phyloP scores from a whole-genome alignment of 2,888 invertebrate genomes.

The Sycophila texana region DNA sequence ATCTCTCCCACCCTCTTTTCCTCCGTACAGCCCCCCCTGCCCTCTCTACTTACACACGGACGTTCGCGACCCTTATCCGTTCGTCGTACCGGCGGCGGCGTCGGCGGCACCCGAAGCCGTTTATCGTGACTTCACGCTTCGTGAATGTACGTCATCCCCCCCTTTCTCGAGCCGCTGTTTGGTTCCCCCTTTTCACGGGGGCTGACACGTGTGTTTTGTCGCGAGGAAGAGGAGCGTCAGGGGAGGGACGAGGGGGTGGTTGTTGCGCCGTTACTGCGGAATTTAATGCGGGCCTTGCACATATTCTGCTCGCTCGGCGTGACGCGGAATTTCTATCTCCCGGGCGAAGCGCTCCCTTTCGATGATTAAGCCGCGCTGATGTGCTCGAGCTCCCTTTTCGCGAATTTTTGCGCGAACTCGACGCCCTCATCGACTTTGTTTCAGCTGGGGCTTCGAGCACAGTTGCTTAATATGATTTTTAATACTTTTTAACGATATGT shows the following conservation, averaged over 20 bases:
- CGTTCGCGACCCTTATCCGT: slow-evolving; percentile 43
- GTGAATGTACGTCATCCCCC: slow-evolving; percentile 46
- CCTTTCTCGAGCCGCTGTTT: background rate
- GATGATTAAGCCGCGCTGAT: slow-evolving; percentile 25
- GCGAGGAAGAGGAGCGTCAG: background rate
- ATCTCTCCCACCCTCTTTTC: slow-evolving; percentile 53
- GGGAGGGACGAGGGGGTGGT: background rate
- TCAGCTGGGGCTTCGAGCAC: too few species aligned
- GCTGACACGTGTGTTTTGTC: slow-evolving; percentile 51
- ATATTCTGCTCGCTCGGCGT: slow-evolving; percentile 29
- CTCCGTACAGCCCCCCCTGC: slow-evolving; percentile 18
- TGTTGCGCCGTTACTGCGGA: slow-evolving; percentile 10
- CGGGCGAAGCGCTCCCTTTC: slow-evolving; percentile 23
- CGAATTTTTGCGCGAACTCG: too few species aligned
- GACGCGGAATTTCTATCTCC: background rate
- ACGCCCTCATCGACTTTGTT: too few species aligned
- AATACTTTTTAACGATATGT: too few species aligned
- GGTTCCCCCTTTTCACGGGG: background rate
- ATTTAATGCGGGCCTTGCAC: slow-evolving; percentile 44
- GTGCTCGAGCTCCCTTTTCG: too few species aligned
- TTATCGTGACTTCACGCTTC: slow-evolving; percentile 62
- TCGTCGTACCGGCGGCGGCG: slow-evolving; percentile 22
- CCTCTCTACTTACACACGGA: slow-evolving; percentile 27
- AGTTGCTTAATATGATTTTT: too few species aligned
- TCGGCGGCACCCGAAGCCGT: slow-evolving; percentile 49